Percentiles rank a stretch among this genome's conserved stretches.
These are phyloP conservation scores for Desmodus rotundus DNA, from an alignment of 2,113 vertebrate species.

Conservation along the genomic window DNA sequence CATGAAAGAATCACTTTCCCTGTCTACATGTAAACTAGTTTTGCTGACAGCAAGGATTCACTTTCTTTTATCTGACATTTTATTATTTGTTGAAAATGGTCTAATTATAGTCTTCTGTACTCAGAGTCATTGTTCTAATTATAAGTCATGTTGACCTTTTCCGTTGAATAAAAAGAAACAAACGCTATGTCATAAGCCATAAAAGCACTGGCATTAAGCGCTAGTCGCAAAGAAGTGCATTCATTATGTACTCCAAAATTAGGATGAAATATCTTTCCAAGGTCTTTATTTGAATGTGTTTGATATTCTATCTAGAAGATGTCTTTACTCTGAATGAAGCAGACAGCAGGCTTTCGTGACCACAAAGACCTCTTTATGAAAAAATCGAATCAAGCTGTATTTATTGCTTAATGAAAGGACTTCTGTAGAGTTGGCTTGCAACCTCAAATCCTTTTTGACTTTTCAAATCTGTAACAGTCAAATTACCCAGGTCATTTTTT, in stretches of 20 bases:
- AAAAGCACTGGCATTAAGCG: constrained; percentile 45
- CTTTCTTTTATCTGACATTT: constrained; percentile 61
- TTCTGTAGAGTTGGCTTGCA: not conserved
- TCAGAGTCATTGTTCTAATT: constrained; percentile 64
- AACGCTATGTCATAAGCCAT: constrained; percentile 50
- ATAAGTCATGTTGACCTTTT: constrained; percentile 73
- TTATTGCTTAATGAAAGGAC: constrained; percentile 46
- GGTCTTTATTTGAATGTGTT: not conserved
- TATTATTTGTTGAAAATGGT: constrained; percentile 65
- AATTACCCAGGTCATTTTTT: constrained; percentile 31
- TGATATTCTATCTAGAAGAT: not conserved
- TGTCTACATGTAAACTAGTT: constrained; percentile 25
- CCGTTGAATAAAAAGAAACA: constrained; percentile 66
- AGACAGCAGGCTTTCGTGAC: constrained; percentile 38
- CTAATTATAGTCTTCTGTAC: constrained; percentile 65
- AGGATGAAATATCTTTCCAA: constrained; percentile 26
- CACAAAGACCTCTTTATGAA: not conserved
- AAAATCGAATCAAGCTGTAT: constrained; percentile 46
- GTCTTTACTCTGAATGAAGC: constrained; percentile 32
- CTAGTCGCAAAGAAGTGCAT: constrained; percentile 35
- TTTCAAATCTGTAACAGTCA: constrained; percentile 20
- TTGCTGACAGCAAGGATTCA: constrained; percentile 34
- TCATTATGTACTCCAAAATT: constrained; percentile 49
- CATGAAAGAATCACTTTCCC: constrained; percentile 34
- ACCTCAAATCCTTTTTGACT: constrained; percentile 8